Evolutionary conservation across 2,888 invertebrate genomes (phyloP).

Genomic region (Brassicogethes aeneus): DNA sequence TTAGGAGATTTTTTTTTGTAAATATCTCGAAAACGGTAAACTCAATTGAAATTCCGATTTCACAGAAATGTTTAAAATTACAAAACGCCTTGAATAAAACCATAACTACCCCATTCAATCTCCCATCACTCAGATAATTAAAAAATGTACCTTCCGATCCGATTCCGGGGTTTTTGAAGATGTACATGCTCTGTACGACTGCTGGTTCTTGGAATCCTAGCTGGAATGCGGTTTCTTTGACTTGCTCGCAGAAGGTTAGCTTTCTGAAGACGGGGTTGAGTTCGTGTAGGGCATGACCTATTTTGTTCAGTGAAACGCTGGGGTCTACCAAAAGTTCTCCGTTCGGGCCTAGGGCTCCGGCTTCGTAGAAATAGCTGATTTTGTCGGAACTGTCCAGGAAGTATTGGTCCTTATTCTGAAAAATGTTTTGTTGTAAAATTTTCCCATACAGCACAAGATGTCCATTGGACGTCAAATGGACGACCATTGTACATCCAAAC

Average conservation of each 20-base stretch:
- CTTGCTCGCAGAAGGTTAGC: slow-evolving; percentile 74
- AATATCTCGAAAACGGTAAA: no score
- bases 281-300: slow-evolving; percentile 84
- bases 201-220: slow-evolving; percentile 71
- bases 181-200: slow-evolving; percentile 94
- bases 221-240: slow-evolving; percentile 66
- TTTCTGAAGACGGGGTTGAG: slow-evolving; percentile 71
- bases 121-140: slow-evolving; percentile 1
- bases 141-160: slow-evolving; percentile 71
- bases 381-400: slow-evolving; percentile 90
- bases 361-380: slow-evolving; percentile 86
- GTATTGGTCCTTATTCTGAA: slow-evolving; percentile 60
- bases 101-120: neutral
- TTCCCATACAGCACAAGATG: no score
- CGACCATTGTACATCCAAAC: no score
- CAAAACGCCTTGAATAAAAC: neutral
- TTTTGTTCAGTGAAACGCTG: slow-evolving; percentile 63
- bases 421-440: no score
- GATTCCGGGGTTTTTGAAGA: slow-evolving; percentile 89
- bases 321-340: slow-evolving; percentile 66
- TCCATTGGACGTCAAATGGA: no score
- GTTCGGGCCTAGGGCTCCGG: slow-evolving; percentile 63
- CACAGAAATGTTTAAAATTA: no score
- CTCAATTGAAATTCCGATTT: no score
- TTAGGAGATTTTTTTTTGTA: no score